phyloP scores from a whole-genome alignment of 2,113 vertebrate species.

The Melospiza melodia region DNA sequence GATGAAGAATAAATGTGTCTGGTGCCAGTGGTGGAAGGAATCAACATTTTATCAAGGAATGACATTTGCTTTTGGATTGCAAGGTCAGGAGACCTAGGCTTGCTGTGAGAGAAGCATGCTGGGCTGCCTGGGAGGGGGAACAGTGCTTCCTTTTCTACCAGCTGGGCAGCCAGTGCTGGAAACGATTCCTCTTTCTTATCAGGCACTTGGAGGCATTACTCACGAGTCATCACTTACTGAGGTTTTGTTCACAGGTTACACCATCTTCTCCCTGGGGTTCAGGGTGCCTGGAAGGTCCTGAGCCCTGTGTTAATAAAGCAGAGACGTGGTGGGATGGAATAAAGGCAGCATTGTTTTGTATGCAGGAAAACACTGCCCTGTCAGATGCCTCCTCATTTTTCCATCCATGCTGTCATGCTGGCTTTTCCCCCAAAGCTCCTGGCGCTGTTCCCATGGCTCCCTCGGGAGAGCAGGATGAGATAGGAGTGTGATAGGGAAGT shows the following conservation, averaged over 20 bases:
- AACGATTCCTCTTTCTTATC: neutral
- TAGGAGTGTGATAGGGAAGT: neutral
- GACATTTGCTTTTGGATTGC: neutral
- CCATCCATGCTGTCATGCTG: neutral
- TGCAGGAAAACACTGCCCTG: neutral
- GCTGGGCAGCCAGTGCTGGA: neutral
- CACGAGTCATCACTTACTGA: neutral
- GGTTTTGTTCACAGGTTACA: neutral
- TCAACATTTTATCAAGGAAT: neutral
- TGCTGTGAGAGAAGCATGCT: neutral
- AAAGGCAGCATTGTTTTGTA: neutral
- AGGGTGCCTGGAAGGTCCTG: neutral
- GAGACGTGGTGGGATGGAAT: neutral
- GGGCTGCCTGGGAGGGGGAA: neutral
- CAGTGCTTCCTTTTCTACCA: neutral
- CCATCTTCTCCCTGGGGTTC: neutral
- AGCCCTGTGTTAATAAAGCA: neutral
- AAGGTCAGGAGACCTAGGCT: neutral
- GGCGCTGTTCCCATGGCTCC: rapidly evolving
- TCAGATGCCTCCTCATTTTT: neutral
- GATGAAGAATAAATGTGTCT: neutral
- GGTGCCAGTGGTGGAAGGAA: neutral
- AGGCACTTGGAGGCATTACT: neutral
- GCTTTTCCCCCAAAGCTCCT: neutral
- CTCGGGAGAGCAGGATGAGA: neutral